phyloP scores from a whole-genome alignment of 2,888 invertebrate species.

The Cataglyphis rosenhaueri region DNA sequence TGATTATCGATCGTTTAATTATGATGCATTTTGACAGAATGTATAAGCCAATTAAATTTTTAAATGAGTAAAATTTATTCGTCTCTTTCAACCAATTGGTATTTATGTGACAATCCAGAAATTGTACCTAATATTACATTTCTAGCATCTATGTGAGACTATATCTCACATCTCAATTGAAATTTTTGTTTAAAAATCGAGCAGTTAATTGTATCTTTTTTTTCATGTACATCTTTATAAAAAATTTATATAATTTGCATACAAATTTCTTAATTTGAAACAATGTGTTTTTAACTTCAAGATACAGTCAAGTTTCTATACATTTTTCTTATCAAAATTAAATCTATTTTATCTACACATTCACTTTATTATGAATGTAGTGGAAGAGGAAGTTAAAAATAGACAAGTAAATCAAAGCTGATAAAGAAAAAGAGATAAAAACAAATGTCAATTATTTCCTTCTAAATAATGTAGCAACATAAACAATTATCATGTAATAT shows the following conservation, averaged over 20 bases:
- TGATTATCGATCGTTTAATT: slow-evolving; percentile 34
- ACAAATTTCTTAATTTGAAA: not conserved
- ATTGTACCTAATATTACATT: slow-evolving; percentile 43
- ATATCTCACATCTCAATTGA: not conserved
- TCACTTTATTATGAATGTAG: not conserved
- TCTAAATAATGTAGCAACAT: not conserved
- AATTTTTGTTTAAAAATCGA: slow-evolving; percentile 9
- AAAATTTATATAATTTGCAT: not conserved
- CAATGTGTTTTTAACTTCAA: not conserved
- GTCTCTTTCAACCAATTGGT: slow-evolving; percentile 11
- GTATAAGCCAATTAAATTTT: slow-evolving; percentile 11
- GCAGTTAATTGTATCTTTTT: not conserved
- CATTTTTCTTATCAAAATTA: not conserved
- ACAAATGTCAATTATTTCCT: not conserved
- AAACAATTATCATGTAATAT: slow-evolving; percentile 34
- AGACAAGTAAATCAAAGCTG: not conserved
- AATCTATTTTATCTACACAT: not conserved
- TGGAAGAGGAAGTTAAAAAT: not conserved
- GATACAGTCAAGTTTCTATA: not conserved
- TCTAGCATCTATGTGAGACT: not conserved
- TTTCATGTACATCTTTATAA: not conserved
- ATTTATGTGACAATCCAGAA: slow-evolving; percentile 28
- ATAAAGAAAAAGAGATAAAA: not conserved
- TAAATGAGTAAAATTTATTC: slow-evolving; percentile 19
- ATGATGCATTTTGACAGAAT: slow-evolving; percentile 5